Evolutionary conservation across 2,113 vertebrate species (phyloP).

Genomic region (Dasyornis broadbenti): DNA sequence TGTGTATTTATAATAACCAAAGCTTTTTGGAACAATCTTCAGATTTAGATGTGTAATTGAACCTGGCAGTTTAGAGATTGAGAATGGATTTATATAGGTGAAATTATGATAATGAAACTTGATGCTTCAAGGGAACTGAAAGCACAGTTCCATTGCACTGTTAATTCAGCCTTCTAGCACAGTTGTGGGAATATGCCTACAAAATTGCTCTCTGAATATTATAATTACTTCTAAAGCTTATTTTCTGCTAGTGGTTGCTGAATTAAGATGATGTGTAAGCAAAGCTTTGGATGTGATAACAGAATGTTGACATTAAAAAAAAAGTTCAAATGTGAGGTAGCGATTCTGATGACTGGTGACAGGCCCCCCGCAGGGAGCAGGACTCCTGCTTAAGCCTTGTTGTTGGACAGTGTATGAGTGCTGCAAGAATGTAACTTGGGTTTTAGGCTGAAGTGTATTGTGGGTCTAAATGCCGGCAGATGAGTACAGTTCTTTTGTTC

Average conservation of each 20-base stretch:
- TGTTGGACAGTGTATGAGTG: background rate
- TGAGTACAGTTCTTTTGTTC: conserved; percentile 5
- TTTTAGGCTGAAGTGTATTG: background rate
- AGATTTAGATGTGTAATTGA: background rate
- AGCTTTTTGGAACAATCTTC: background rate
- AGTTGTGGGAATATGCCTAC: background rate
- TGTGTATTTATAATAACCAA: background rate
- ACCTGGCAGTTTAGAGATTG: background rate
- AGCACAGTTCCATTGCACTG: background rate
- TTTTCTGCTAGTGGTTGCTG: background rate
- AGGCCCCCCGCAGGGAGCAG: rapidly evolving
- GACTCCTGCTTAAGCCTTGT: background rate
- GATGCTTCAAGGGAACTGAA: background rate
- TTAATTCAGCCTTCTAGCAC: background rate
- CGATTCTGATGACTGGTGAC: background rate
- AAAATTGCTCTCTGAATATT: background rate
- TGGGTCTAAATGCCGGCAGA: background rate
- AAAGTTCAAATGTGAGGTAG: background rate
- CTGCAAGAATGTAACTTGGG: background rate
- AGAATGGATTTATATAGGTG: background rate
- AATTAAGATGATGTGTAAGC: background rate
- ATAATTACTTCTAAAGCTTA: background rate
- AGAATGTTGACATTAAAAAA: background rate
- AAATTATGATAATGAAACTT: background rate
- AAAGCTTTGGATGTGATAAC: background rate